Evolutionary conservation across 2,888 invertebrate genomes (phyloP).

Genomic region (Cephalotes varians): DNA sequence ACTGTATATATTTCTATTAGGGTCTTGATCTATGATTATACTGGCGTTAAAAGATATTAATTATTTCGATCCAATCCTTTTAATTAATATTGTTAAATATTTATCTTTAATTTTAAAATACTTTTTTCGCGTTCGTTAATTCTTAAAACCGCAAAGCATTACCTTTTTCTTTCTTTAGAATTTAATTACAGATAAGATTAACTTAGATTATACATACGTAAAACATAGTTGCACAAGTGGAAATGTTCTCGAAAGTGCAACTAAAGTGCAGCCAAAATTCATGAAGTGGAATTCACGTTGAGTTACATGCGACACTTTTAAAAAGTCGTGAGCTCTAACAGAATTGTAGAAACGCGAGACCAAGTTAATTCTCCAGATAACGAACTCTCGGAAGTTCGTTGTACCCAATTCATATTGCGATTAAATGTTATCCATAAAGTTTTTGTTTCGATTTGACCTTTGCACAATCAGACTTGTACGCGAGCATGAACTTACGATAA

Average conservation of each 20-base stretch:
- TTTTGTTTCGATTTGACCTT: constrained; percentile 63
- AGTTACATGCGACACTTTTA: constrained; percentile 25
- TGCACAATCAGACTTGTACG: constrained; percentile 57
- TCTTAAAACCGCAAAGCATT: background rate
- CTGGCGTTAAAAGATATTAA: background rate
- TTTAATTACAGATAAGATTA: background rate
- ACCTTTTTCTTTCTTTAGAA: background rate
- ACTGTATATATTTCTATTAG: too few relatives aligned
- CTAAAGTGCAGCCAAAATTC: constrained; percentile 5
- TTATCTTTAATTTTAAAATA: background rate
- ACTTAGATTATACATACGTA: background rate
- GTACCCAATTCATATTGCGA: constrained; percentile 58
- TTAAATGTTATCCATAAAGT: constrained; percentile 65
- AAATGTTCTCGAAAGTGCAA: background rate
- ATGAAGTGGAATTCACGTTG: constrained; percentile 18
- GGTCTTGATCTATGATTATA: background rate
- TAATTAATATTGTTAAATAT: background rate
- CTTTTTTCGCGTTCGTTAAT: background rate
- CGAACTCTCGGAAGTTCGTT: constrained; percentile 8
- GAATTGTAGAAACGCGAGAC: background rate
- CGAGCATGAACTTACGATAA: background rate
- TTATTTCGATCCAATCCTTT: background rate
- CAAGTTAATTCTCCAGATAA: constrained; percentile 31
- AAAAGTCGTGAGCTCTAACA: constrained; percentile 3
- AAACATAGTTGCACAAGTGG: background rate